A percentile compares a stretch with the other conserved stretches of the same genome.
Evolutionary conservation across 2,113 vertebrate genomes (phyloP).

Genomic region (Odocoileus hemionus): DNA sequence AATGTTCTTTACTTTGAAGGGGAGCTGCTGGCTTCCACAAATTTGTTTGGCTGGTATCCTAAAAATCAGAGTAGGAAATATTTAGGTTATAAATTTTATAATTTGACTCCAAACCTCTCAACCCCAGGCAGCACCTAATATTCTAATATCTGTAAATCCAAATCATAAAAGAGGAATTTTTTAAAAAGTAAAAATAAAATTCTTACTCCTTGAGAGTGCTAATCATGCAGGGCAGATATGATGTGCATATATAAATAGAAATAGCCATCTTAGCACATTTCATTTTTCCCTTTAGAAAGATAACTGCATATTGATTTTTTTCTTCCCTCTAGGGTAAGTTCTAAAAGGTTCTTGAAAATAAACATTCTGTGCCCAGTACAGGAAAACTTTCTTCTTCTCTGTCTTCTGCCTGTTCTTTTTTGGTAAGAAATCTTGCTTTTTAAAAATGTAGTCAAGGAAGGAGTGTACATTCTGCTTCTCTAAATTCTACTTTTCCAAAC

Average conservation of each 20-base stretch:
- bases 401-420: neutral
- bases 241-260: slow-evolving; percentile 19
- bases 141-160: neutral
- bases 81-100: neutral
- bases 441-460: neutral
- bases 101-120: neutral
- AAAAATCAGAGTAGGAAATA: neutral
- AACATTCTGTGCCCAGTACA: neutral
- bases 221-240: neutral
- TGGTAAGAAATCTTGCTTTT: neutral
- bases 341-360: slow-evolving; percentile 22
- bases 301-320: neutral
- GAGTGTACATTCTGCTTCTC: neutral
- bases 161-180: neutral
- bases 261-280: neutral
- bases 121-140: neutral
- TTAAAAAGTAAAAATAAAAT: neutral
- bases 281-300: slow-evolving; percentile 17
- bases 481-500: neutral
- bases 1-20: neutral
- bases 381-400: slow-evolving; percentile 13
- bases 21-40: neutral
- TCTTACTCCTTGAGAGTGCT: neutral
- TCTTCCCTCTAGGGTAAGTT: neutral
- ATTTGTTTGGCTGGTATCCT: neutral